A percentile compares a stretch with the other conserved stretches of the same genome.
Conservation (phyloP, 1,140 invertebrate genomes). For the Linepithema humile region DNA sequence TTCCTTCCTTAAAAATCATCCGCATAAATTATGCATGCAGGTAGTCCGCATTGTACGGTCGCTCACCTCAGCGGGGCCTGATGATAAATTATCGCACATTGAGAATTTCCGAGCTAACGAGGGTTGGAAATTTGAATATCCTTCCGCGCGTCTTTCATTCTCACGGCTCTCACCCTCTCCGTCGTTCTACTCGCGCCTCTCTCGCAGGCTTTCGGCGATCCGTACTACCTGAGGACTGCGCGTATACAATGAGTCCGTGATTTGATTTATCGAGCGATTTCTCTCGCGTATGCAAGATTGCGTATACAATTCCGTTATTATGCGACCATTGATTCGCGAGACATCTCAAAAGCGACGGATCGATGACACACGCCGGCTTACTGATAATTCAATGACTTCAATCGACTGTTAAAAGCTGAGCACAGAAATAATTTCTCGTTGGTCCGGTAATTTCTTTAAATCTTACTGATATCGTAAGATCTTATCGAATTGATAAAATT, state of each 20-base stretch:
- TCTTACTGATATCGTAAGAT: neutral
- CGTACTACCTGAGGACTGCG: constrained; percentile 75
- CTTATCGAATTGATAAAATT: neutral
- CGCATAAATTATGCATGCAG: constrained; percentile 79
- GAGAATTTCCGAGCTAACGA: constrained; percentile 80
- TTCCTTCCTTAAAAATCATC: constrained; percentile 73
- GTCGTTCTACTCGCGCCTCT: constrained; percentile 57
- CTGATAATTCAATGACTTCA: neutral
- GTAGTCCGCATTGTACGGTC: constrained; percentile 77
- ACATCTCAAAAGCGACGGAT: neutral
- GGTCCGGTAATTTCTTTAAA: neutral
- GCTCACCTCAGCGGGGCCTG: constrained; percentile 77
- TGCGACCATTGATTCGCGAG: constrained; percentile 16
- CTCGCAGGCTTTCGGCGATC: constrained; percentile 43
- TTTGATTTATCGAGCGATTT: constrained; percentile 83
- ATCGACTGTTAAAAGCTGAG: neutral
- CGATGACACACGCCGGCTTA: neutral
- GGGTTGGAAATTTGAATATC: constrained; percentile 83
- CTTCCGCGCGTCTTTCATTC: constrained; percentile 79
- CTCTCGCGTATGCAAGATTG: constrained; percentile 63
- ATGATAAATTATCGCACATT: constrained; percentile 83
- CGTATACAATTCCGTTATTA: constrained; percentile 35
- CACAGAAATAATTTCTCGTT: neutral
- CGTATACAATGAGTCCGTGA: constrained; percentile 79
- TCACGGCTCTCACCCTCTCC: constrained; percentile 74